Percentiles rank a stretch among this genome's conserved stretches.
Conservation (phyloP, 2,113 vertebrate species). For the Sakesphorus luctuosus region DNA sequence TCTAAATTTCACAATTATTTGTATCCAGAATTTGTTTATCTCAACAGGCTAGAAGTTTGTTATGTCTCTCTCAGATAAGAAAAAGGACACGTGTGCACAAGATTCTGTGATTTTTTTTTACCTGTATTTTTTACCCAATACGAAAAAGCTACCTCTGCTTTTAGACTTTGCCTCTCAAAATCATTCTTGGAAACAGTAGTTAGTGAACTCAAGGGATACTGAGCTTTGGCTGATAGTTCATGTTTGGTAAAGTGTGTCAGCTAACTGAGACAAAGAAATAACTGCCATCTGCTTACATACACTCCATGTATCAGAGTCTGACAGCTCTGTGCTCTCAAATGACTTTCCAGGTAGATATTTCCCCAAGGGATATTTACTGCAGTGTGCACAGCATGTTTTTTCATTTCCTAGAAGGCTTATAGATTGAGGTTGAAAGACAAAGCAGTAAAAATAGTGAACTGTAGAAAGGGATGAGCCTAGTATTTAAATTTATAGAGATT, state of each 20-base stretch:
- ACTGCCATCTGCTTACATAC: background rate
- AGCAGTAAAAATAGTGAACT: background rate
- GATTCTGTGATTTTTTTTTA: background rate
- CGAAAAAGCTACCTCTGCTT: background rate
- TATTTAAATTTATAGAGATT: background rate
- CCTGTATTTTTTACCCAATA: background rate
- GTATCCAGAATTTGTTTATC: background rate
- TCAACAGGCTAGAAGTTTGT: background rate
- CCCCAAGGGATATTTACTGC: background rate
- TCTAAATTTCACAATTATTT: background rate
- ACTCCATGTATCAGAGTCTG: background rate
- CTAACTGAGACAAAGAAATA: constrained; percentile 4
- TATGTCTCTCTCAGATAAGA: background rate
- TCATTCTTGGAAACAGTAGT: background rate
- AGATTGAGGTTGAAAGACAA: background rate
- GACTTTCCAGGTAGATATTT: background rate
- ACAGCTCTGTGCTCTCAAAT: background rate
- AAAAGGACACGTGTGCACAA: background rate
- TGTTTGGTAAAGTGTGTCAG: background rate
- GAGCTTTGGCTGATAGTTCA: background rate
- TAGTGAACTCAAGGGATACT: background rate
- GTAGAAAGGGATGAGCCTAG: background rate
- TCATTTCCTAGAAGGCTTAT: background rate
- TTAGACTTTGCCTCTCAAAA: background rate
- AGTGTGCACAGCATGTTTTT: background rate